Evolutionary conservation across 2,113 vertebrate genomes (phyloP).

Genomic region (Gulo gulo): DNA sequence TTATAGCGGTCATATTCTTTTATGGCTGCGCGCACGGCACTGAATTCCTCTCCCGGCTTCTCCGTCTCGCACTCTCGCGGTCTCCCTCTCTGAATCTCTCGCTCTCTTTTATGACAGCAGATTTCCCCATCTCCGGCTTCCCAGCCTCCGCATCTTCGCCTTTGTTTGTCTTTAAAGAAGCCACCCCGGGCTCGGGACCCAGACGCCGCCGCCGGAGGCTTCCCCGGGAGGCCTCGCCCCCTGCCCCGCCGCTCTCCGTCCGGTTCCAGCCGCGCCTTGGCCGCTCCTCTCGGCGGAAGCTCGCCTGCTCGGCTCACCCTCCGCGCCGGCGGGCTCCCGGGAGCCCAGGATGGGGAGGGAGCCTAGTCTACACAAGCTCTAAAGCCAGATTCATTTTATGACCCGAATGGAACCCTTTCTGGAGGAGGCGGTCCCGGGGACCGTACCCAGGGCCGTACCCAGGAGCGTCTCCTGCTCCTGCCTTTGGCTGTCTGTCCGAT

Average conservation of each 20-base stretch:
- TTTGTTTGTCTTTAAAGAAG: constrained; percentile 82
- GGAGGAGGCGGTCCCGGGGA: background rate
- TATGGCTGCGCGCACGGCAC: constrained; percentile 92
- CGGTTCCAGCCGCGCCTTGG: background rate
- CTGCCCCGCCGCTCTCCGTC: constrained; percentile 23
- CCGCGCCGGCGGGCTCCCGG: background rate
- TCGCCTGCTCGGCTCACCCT: background rate
- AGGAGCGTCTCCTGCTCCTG: background rate
- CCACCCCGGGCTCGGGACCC: constrained; percentile 7
- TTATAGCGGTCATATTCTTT: constrained; percentile 99
- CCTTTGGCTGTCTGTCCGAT: background rate
- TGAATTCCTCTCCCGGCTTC: constrained; percentile 86
- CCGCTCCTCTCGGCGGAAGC: constrained; percentile 6
- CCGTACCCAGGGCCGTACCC: background rate
- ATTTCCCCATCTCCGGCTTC: constrained; percentile 83
- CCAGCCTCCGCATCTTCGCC: constrained; percentile 80
- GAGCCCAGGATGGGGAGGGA: background rate
- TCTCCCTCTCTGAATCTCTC: constrained; percentile 51
- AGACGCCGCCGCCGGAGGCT: constrained; percentile 66
- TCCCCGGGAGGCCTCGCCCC: background rate
- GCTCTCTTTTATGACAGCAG: constrained; percentile 88
- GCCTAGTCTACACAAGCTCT: background rate
- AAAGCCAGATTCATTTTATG: background rate
- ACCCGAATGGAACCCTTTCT: background rate
- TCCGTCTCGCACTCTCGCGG: constrained; percentile 38